Conservation (phyloP, 2,113 vertebrate genomes). For the Nerophis ophidion region DNA sequence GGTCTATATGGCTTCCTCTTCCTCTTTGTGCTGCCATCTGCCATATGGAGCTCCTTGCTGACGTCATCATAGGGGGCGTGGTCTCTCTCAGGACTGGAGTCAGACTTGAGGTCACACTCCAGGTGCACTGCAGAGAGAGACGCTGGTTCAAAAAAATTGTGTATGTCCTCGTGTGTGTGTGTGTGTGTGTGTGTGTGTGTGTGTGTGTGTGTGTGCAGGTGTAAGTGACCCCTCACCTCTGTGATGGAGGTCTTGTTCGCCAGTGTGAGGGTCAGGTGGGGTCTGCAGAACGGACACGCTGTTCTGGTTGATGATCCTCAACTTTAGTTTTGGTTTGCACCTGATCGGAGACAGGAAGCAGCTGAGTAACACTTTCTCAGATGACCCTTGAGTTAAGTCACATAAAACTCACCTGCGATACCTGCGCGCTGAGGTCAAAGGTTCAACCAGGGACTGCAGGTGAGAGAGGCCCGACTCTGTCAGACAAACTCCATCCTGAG, state of each 20-base stretch:
- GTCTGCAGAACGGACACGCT: slow-evolving; percentile 95
- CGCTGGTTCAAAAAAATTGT: background rate
- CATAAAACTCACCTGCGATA: slow-evolving; percentile 65
- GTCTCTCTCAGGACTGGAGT: slow-evolving; percentile 93
- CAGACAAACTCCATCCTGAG: slow-evolving; percentile 94
- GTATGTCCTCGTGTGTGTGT: background rate
- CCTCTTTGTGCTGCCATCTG: slow-evolving; percentile 85
- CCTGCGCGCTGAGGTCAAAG: slow-evolving; percentile 77
- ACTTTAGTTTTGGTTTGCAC: slow-evolving; percentile 92
- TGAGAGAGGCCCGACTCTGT: slow-evolving; percentile 91
- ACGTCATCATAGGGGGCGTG: slow-evolving; percentile 72
- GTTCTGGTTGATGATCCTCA: slow-evolving; percentile 98
- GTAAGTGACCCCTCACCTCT: slow-evolving; percentile 72
- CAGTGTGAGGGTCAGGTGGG: slow-evolving; percentile 77
- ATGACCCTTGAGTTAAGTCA: background rate
- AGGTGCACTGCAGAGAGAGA: slow-evolving; percentile 66
- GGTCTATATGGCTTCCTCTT: slow-evolving; percentile 92
- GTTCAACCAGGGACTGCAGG: slow-evolving; percentile 83
- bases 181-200: background rate
- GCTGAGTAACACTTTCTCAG: background rate
- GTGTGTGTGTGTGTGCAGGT: background rate
- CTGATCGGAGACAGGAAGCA: slow-evolving; percentile 46
- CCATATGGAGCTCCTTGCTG: slow-evolving; percentile 73
- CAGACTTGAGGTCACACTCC: slow-evolving; percentile 92
- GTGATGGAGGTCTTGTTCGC: slow-evolving; percentile 78